Conservation (phyloP, 2,888 invertebrate species). For the Lasioglossum calceatum region DNA sequence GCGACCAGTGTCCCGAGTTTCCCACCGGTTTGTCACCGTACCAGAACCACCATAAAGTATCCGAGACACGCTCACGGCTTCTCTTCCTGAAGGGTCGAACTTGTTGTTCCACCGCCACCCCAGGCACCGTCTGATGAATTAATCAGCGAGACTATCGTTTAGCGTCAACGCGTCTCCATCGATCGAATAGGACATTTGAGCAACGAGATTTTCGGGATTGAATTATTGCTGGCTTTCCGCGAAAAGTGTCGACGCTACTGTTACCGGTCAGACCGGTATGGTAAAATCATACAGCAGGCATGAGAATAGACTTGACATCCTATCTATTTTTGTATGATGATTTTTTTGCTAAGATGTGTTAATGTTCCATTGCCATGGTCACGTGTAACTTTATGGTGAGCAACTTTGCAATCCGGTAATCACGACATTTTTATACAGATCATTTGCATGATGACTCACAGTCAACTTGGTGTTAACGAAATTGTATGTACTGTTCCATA, state of each 20-base stretch:
- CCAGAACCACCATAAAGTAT: slow-evolving; percentile 30
- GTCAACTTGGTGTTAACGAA: no score
- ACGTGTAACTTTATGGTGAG: neutral
- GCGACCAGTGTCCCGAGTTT: slow-evolving; percentile 25
- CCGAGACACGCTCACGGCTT: slow-evolving; percentile 17
- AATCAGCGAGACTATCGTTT: slow-evolving; percentile 42
- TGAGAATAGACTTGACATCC: neutral
- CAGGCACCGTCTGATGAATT: slow-evolving; percentile 40
- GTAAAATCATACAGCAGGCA: neutral
- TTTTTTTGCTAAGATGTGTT: neutral
- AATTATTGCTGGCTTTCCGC: neutral
- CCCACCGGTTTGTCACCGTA: slow-evolving; percentile 32
- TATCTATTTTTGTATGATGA: neutral
- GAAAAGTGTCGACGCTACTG: neutral
- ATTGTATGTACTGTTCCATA: no score
- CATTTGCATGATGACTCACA: no score
- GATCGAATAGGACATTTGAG: slow-evolving; percentile 14
- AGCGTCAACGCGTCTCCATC: slow-evolving; percentile 12
- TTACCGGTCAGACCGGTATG: neutral
- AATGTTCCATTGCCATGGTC: neutral
- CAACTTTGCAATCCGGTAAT: neutral
- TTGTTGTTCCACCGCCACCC: slow-evolving; percentile 15
- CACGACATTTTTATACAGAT: no score
- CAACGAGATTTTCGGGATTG: slow-evolving; percentile 13
- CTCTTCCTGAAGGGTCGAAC: slow-evolving; percentile 31